Percentiles rank a stretch among this genome's conserved stretches.
phyloP scores from a whole-genome alignment of 2,113 vertebrate species.

The Ceyx cyanopectus region DNA sequence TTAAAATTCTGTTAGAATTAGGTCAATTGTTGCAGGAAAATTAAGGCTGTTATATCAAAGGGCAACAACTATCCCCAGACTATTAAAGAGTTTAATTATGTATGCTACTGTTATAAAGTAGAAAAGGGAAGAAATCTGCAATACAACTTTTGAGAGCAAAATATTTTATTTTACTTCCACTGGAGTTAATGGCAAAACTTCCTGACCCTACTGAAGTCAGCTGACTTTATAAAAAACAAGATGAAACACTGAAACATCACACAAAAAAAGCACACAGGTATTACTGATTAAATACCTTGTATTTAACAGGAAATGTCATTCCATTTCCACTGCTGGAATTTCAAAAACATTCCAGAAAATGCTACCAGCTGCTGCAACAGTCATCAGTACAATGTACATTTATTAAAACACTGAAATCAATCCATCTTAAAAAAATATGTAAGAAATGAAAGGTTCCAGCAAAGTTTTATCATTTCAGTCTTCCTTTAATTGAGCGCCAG shows the following conservation, averaged over 20 bases:
- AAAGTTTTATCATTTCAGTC: conserved; percentile 11
- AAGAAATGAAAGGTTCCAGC: conserved; percentile 25
- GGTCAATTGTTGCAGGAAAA: neutral
- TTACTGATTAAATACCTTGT: neutral
- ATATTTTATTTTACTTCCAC: conserved; percentile 48
- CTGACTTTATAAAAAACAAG: conserved; percentile 28
- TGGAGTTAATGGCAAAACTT: neutral
- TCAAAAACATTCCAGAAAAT: conserved; percentile 12
- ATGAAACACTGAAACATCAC: conserved; percentile 7
- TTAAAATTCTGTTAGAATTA: neutral
- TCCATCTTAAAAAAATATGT: neutral
- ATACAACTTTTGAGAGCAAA: conserved; percentile 35
- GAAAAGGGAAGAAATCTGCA: conserved; percentile 1
- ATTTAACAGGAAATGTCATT: conserved; percentile 16
- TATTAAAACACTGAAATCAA: conserved; percentile 16
- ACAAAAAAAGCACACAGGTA: neutral
- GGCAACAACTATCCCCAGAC: neutral
- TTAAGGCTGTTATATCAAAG: neutral
- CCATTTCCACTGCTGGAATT: neutral
- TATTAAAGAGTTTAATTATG: neutral
- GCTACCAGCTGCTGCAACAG: neutral
- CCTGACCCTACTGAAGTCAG: neutral
- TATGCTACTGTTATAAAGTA: neutral
- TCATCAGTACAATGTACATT: conserved; percentile 10
- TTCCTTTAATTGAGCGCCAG: conserved; percentile 35